Evolutionary conservation across 2,888 invertebrate genomes (phyloP), one percentile per base, ranked within the genome.

Genomic region (Catocala sponsa): DNA sequence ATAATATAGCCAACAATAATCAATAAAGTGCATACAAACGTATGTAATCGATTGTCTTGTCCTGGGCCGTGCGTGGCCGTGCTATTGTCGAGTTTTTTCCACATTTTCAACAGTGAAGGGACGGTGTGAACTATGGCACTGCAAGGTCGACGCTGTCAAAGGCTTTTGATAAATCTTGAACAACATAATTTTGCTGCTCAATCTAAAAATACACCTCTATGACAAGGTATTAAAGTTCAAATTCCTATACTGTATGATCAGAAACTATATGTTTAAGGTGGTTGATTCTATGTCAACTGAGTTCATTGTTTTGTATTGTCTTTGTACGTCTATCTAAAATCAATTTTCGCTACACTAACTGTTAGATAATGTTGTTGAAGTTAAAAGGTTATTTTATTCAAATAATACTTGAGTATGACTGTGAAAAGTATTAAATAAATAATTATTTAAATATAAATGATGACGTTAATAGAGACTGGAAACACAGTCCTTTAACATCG

Each of bases 81-180:
- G 80, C 88, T 82, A 92, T 94, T 94, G 93, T 92, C 79, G 76
- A 78, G 88, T 94, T 85, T 94, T 93, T 94, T 90, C 89, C 88
- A 90, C 88, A 91, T 91, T 92, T 91, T 80, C 90, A 84, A 85
- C 87, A 89, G 94, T 93, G 94, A 94, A 94, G 94, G 94, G 94
- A 88, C 90, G 90, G 92, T 92, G 91, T 90, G 92, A 92, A 92
- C 90, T 88, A 87, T 86, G 87, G 86, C 84, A 84, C 82, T 65
- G 78, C 90, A 92, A 94, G 94, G 94, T 93, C 90, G 90, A 77
- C 85, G 47, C 80, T 88, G 87, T 91, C 91, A 92, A 89, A 91
- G 86, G 88, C 90, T 85, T 85, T 82, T 76, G 83, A 85, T 87
- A 83, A 82, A 85, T 84, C 83, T 77, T 59, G 43, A 76, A 74